Conservation (phyloP, 92 coral and sea anemone species). For the Blastomussa wellsi region DNA sequence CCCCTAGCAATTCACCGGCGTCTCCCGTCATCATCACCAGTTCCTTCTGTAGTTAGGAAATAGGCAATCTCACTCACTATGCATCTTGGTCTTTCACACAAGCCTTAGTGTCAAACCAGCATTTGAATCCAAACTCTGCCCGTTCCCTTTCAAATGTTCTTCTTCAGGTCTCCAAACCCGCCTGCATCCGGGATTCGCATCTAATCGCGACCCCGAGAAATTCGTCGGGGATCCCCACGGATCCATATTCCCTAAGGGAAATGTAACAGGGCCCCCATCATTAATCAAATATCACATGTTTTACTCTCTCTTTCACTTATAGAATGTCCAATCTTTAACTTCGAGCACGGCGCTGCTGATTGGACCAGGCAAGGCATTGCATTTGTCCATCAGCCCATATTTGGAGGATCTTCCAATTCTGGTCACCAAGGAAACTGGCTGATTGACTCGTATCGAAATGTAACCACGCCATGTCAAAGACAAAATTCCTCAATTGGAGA, state of each 20-base stretch:
- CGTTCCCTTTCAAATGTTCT: too few species aligned
- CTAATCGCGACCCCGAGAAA: background rate
- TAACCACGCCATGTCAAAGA: conserved; percentile 65
- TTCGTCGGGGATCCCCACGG: too few species aligned
- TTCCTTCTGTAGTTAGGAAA: too few species aligned
- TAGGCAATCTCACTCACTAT: too few species aligned
- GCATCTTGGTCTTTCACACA: too few species aligned
- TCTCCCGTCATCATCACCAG: too few species aligned
- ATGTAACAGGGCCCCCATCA: background rate
- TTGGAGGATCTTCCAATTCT: conserved; percentile 19
- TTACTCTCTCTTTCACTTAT: background rate
- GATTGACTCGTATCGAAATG: conserved; percentile 47
- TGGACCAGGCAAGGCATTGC: conserved; percentile 65
- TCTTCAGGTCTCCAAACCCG: too few species aligned
- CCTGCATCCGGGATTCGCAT: background rate
- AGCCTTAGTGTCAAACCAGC: too few species aligned
- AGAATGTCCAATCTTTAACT: conserved; percentile 65
- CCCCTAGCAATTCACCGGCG: background rate
- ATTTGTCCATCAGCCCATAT: conserved; percentile 58
- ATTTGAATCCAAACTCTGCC: too few species aligned
- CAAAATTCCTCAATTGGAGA: conserved; percentile 26
- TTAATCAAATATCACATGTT: background rate
- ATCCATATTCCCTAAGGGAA: background rate
- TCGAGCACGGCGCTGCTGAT: conserved; percentile 55
- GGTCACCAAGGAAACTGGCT: conserved; percentile 67